Conservation (phyloP, 2,888 invertebrate genomes). For the Tethea ocularis region DNA sequence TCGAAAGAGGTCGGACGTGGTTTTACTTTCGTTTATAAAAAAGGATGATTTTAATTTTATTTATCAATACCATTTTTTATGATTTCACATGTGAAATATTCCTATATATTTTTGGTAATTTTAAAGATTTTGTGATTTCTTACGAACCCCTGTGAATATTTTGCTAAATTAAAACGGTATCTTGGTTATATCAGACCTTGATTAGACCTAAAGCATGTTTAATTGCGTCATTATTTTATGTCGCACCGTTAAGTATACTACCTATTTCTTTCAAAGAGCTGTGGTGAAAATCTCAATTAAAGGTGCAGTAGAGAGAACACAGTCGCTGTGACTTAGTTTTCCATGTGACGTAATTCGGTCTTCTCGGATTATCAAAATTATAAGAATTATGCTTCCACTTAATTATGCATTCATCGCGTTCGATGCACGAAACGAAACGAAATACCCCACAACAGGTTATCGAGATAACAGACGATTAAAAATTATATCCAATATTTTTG, state of each 20-base stretch:
- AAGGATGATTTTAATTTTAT: background rate
- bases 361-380: constrained; percentile 63
- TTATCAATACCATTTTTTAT: background rate
- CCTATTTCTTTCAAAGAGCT: background rate
- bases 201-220: no score
- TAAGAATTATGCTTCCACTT: constrained; percentile 72
- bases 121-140: no score
- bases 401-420: constrained; percentile 81
- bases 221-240: background rate
- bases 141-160: no score
- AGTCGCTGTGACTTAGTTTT: constrained; percentile 5
- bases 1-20: constrained; percentile 58
- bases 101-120: no score
- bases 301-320: background rate
- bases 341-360: constrained; percentile 43
- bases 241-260: background rate
- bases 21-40: constrained; percentile 57
- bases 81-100: background rate
- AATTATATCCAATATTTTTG: constrained; percentile 58
- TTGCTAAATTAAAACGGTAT: no score
- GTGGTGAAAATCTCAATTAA: background rate
- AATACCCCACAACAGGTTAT: constrained; percentile 79
- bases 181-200: no score
- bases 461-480: constrained; percentile 75
- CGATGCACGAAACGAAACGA: constrained; percentile 68